Base-by-base conservation (phyloP, 2,113 vertebrate genomes). In the Protomyctophum bolini region DNA sequence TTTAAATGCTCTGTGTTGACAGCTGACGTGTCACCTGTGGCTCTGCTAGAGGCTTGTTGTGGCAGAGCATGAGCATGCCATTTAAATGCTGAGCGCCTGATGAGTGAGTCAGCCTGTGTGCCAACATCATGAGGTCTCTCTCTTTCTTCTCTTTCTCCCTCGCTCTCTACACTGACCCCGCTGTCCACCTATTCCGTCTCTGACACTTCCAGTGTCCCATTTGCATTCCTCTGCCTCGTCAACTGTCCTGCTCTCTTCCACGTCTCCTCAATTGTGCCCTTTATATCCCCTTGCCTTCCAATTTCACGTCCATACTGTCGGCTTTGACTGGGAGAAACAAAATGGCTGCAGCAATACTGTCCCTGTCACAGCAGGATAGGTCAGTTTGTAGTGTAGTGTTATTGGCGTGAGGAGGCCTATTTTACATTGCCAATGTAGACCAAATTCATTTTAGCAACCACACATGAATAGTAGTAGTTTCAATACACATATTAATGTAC, bases 1-100 rank as follows among this genome's bases (percentile, higher is more conserved):
- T 14, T 59, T 66, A 6, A 60, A 64, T 47, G 10, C 47, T 62
- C 28, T 62, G 48, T 50, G 66, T 10, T 77, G 82, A 78, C 63
- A 83, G 71, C 73, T 77, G 75, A 72, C 55, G 49, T 59, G 21
- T 80, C 63, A 78, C 81, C 71, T 77, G 63, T 70, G 76, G 73
- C 45, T 80, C 54, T 76, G 64, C 72, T 71, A 69, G 45, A 82
- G 78, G 66, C 76, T 69, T 57, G 65, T 9, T 62, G 41, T 52
- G 68, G 48, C 67, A 28, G 58, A 51, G 41, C 2, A 5, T 74
- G 50, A 28, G 63, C 66, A 75, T 77, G 75, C 77, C 79, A 70
- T 79, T 66, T 66, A 65, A 73, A 80, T 67, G 12, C 10, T 14
- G 9, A 68, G 58, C 33, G 12, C 45, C 33, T n/a, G 56, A 70